Base-by-base conservation (phyloP, 2,797 vertebrate genomes). In the Enteromius afrohamiltoni region DNA sequence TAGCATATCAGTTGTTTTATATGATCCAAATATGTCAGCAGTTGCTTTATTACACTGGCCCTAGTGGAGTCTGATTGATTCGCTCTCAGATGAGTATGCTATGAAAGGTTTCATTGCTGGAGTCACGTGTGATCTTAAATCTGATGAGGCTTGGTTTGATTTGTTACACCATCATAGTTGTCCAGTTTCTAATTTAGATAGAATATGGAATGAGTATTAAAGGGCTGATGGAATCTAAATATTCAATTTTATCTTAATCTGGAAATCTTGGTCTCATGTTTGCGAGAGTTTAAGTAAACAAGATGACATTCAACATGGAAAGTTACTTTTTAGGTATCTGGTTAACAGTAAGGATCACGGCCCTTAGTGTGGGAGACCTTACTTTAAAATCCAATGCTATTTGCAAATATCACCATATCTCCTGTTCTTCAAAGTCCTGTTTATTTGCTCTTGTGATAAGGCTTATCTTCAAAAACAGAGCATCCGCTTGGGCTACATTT, bases 41-140 rank as follows among this genome's bases (percentile, higher is more conserved):
- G 79, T 91, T 85, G 84, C 62, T 89, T 16, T 53, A 85, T 86
- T 88, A 91, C 60, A 90, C 93, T 90, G 83, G 64, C 85, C n/a
- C 31, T 88, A 23, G 62, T 77, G 88, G 83, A 87, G 91, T 86
- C 91, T 91, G 88, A 91, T 93, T 92, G 88, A 91, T 92, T 90
- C 91, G 78, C 80, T 86, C 88, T 89, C 88, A 87, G 84, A 91
- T 91, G 87, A 94, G 88, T 84, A 83, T 4, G 65, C 89, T 76
- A 58, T 74, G 86, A 89, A 88, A 93, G 88, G 93, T 94, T 92
- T 92, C 90, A 92, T 96, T 94, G 91, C 89, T 92, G 88, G 53
- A 86, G 87, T 89, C 70, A 73, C 85, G 86, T 84, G 89, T 81
- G 74, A 83, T 53, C 86, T 83, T 84, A 91, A 93, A 23, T 70